Conservation (phyloP, 1,140 invertebrate species). For the Drosophila truncata region DNA sequence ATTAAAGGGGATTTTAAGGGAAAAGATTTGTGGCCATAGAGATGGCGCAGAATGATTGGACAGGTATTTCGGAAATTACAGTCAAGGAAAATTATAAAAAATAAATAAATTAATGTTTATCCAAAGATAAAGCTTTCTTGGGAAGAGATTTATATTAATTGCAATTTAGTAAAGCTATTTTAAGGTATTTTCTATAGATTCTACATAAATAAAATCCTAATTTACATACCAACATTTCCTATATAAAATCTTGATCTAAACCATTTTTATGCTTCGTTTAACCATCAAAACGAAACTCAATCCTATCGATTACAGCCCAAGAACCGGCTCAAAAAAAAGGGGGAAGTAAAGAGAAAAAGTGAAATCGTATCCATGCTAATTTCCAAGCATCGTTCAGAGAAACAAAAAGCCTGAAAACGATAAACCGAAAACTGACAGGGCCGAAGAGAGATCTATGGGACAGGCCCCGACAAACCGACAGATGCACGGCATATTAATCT, state of each 20-base stretch:
- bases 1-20: slow-evolving; percentile 1
- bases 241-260: slow-evolving; percentile 28
- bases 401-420: slow-evolving; percentile 32
- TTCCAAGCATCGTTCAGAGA: slow-evolving; percentile 64
- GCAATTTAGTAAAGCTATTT: neutral
- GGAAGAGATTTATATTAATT: neutral
- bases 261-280: slow-evolving; percentile 48
- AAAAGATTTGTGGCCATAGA: slow-evolving; percentile 38
- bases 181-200: neutral
- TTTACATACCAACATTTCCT: neutral
- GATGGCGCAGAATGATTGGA: slow-evolving; percentile 10
- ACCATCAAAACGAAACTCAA: slow-evolving; percentile 40
- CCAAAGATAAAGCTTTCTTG: neutral
- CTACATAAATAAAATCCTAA: neutral
- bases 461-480: slow-evolving; percentile 66
- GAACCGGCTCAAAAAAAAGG: slow-evolving; percentile 1
- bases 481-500: slow-evolving; percentile 83
- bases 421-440: slow-evolving; percentile 63
- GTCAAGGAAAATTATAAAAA: neutral
- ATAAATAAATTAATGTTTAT: no score
- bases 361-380: slow-evolving; percentile 83
- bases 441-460: slow-evolving; percentile 55
- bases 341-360: slow-evolving; percentile 50
- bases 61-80: neutral
- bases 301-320: slow-evolving; percentile 62